These are phyloP conservation scores for Epinotia ramella DNA, from an alignment of 2,888 invertebrate species.

Conservation along the genomic window DNA sequence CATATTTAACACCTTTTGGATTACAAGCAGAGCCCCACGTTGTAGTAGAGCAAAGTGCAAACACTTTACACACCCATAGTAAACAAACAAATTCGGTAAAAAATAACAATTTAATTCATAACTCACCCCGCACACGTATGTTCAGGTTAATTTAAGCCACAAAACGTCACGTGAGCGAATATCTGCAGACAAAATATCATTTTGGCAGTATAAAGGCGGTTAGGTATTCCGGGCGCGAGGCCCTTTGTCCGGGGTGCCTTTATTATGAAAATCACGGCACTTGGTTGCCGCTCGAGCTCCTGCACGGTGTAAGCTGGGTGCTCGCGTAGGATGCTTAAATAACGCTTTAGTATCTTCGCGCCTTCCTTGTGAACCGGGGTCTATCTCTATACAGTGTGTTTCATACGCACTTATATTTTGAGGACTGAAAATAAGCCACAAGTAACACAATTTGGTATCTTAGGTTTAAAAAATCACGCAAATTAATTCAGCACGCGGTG, in stretches of 20 bases:
- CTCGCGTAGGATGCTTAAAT: constrained; percentile 12
- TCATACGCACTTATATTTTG: too few relatives aligned
- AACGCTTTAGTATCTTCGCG: constrained; percentile 4
- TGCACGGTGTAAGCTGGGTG: constrained; percentile 35
- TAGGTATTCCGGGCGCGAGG: constrained; percentile 53
- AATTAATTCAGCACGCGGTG: too few relatives aligned
- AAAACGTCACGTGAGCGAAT: constrained; percentile 51
- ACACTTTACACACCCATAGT: background rate
- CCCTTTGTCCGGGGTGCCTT: constrained; percentile 53
- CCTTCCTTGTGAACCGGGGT: background rate
- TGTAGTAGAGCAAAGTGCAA: background rate
- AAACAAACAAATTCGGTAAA: constrained; percentile 27
- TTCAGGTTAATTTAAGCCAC: constrained; percentile 45
- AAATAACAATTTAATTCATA: constrained; percentile 37
- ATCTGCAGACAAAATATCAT: constrained; percentile 58
- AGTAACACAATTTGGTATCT: too few relatives aligned
- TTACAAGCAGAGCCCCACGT: too few relatives aligned
- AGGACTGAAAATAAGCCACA: too few relatives aligned
- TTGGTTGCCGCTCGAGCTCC: constrained; percentile 45
- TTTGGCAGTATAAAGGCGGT: constrained; percentile 55
- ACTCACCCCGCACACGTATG: constrained; percentile 36
- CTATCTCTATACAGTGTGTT: background rate
- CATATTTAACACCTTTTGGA: too few relatives aligned
- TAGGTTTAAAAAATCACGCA: too few relatives aligned
- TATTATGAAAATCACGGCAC: constrained; percentile 53